Percentiles rank a stretch among this genome's conserved stretches.
Evolutionary conservation across 2,113 vertebrate genomes (phyloP).

Genomic region (Indicator indicator): DNA sequence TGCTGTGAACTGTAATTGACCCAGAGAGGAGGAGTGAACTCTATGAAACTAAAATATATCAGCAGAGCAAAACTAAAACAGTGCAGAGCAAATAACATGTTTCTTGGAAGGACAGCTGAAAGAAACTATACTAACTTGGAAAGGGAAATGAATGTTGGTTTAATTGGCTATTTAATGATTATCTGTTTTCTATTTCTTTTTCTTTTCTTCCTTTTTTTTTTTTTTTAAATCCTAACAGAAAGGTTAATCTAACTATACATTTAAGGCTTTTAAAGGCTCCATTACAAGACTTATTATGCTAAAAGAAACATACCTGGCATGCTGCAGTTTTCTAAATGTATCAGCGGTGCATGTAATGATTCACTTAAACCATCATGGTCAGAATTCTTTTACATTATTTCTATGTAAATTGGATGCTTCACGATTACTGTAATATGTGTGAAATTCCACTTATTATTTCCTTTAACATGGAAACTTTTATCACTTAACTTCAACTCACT

Average conservation of each 20-base stretch:
- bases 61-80: neutral
- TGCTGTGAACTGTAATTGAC: neutral
- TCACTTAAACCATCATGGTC: slow-evolving; percentile 85
- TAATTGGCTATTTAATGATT: slow-evolving; percentile 77
- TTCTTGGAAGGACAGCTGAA: neutral
- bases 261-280: slow-evolving; percentile 89
- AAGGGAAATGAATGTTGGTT: slow-evolving; percentile 46
- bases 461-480: slow-evolving; percentile 85
- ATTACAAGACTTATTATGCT: slow-evolving; percentile 86
- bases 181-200: slow-evolving; percentile 57
- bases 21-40: neutral
- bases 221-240: slow-evolving; percentile 72
- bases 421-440: slow-evolving; percentile 90
- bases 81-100: slow-evolving; percentile 12
- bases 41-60: slow-evolving; percentile 18
- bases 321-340: slow-evolving; percentile 84
- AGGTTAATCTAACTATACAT: slow-evolving; percentile 89
- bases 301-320: slow-evolving; percentile 81
- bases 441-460: slow-evolving; percentile 89
- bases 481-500: slow-evolving; percentile 82
- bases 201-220: neutral
- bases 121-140: slow-evolving; percentile 17
- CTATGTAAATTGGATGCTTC: slow-evolving; percentile 90
- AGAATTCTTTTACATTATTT: slow-evolving; percentile 84
- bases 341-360: slow-evolving; percentile 85